Base-by-base conservation (phyloP, 2,113 vertebrate genomes). In the Syngnathus typhle region DNA sequence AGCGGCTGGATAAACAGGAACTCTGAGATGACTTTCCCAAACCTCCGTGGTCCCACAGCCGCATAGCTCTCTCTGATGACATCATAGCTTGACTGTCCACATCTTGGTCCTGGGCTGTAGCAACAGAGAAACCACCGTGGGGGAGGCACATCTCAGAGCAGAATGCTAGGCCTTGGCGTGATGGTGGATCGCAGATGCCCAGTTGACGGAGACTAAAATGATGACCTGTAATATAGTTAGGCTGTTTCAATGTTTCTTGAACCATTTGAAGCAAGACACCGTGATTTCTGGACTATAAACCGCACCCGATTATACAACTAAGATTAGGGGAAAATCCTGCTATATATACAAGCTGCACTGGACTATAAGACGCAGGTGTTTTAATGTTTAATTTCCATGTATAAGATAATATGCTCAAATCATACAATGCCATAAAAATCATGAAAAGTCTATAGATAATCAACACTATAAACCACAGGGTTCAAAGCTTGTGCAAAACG, bases 161-260 rank as follows among this genome's bases (percentile, higher is more conserved):
- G 90, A 98, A 97, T 8, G 94, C 91, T 91, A 98, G 91, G 87
- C 94, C 95, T n/a, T 94, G 93, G 69, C 95, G 94, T 10, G 95
- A 88, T 70, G 95, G 93, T 23, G 96, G 95, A 90, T 98, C 96
- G 75, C 95, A 98, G 87, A 99, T 94, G 68, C 96, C 95, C 90
- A 99, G 92, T 93, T 98, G 96, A 85, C 95, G 93, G 82, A 99
- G 93, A 85, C 92, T 96, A 90, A 98, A 98, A 89, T 98, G 96
- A 85, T 98, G 95, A 87, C 94, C 96, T 98, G 89, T 88, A 88
- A 83, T 49, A 88, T 3, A 59, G 39, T 15, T 36, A 12, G 32
- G 23, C 13, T 15, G 43, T 69, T 27, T 23, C 1, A 66, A 70
- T 39, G 36, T 54, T 54, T 10, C 51, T 4, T 37, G 1, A 64